A percentile compares a stretch with the other conserved stretches of the same genome.
These are phyloP conservation scores for Tympanuchus pallidicinctus DNA, from an alignment of 2,113 vertebrate genomes.

Conservation along the genomic window DNA sequence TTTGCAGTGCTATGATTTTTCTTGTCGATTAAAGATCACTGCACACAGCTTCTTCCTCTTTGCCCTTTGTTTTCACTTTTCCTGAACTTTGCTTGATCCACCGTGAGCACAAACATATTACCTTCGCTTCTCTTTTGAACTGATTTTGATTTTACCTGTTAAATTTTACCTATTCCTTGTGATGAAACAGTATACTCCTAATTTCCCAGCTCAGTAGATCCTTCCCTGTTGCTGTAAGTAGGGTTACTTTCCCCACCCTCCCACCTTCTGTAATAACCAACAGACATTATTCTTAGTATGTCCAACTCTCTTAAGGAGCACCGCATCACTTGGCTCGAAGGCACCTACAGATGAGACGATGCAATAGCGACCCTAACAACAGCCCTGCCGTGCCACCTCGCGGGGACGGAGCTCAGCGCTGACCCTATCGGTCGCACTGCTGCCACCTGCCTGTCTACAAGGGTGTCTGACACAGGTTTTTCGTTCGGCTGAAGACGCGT, in stretches of 20 bases:
- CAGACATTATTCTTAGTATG: background rate
- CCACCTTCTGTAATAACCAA: background rate
- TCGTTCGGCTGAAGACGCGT: background rate
- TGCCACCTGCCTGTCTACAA: background rate
- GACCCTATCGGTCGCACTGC: background rate
- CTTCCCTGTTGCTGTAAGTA: background rate
- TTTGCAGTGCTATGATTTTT: background rate
- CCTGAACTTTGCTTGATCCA: background rate
- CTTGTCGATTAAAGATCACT: background rate
- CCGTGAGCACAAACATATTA: background rate
- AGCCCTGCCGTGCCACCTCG: background rate
- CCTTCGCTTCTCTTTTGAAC: background rate
- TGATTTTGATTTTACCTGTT: background rate
- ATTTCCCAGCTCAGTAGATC: background rate
- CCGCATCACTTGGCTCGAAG: background rate
- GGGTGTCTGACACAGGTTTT: background rate
- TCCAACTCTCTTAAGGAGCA: background rate
- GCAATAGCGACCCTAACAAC: rapidly evolving
- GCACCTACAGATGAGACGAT: background rate
- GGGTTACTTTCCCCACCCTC: background rate
- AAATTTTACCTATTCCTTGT: background rate
- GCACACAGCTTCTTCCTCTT: background rate
- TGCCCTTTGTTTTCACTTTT: background rate
- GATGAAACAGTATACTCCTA: background rate
- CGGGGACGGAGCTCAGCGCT: background rate